Conservation (phyloP, 2,888 invertebrate species). For the Melinopterus prodromus region DNA sequence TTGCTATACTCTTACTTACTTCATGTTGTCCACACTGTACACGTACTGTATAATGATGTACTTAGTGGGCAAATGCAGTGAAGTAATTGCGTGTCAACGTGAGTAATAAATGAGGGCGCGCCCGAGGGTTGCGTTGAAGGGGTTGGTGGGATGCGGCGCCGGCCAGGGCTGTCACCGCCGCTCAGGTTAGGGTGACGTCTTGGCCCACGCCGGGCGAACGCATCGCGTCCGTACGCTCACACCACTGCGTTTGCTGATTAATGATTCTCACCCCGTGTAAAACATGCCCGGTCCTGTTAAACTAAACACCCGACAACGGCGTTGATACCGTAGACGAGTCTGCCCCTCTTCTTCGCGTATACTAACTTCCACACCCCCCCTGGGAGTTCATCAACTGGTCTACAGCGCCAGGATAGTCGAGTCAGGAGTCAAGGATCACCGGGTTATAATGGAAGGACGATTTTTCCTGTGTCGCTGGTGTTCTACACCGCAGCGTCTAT, state of each 20-base stretch:
- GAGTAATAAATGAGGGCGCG: background rate
- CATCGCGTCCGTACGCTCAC: background rate
- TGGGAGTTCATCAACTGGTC: background rate
- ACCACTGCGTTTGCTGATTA: background rate
- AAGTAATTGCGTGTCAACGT: background rate
- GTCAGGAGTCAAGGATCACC: background rate
- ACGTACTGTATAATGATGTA: background rate
- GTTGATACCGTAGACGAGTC: background rate
- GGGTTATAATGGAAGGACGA: background rate
- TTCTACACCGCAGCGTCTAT: no score
- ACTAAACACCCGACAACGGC: background rate
- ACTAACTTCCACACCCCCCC: background rate
- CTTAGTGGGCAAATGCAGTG: constrained; percentile 4
- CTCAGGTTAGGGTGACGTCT: constrained; percentile 4
- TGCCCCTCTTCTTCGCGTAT: background rate
- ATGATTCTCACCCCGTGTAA: background rate
- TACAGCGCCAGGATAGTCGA: background rate
- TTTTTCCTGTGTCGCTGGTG: no score
- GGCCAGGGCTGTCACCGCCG: background rate
- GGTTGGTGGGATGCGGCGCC: background rate
- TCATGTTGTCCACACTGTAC: background rate
- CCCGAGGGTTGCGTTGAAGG: background rate
- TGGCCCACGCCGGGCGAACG: background rate
- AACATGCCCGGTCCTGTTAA: constrained; percentile 4
- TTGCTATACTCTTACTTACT: no score